Conservation (phyloP, 2,888 invertebrate genomes). For the Drosophila formosana region DNA sequence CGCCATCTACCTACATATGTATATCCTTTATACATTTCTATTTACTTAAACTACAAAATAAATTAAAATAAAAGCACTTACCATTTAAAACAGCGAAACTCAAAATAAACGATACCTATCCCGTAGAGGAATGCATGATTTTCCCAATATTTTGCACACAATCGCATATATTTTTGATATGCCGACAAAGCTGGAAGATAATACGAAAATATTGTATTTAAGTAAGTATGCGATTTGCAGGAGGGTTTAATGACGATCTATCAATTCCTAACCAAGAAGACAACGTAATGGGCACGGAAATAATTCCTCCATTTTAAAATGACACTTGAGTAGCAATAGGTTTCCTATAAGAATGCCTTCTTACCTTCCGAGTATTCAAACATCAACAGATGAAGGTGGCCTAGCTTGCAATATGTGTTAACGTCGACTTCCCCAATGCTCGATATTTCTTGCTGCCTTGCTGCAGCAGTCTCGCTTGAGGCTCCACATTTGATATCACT, state of each 20-base stretch:
- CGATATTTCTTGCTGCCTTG: conserved; percentile 61
- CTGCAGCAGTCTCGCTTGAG: conserved; percentile 28
- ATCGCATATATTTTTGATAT: conserved; percentile 95
- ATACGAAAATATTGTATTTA: neutral
- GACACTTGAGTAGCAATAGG: neutral
- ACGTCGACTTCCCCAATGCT: conserved; percentile 88
- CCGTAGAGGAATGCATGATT: conserved; percentile 97
- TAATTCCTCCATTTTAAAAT: too few species aligned
- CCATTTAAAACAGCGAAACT: conserved; percentile 98
- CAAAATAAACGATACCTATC: conserved; percentile 97
- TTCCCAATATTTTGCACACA: conserved; percentile 92
- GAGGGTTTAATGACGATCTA: neutral
- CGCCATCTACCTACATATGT: too few species aligned
- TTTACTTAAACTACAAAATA: neutral
- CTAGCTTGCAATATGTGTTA: conserved; percentile 96
- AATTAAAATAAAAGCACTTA: conserved; percentile 87
- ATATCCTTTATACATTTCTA: neutral
- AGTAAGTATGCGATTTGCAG: neutral
- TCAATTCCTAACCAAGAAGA: neutral
- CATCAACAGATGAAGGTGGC: conserved; percentile 96
- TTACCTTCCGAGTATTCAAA: conserved; percentile 98
- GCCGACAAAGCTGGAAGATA: conserved; percentile 94
- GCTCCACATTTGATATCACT: conserved; percentile 37
- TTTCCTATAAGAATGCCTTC: neutral
- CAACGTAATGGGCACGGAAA: neutral